Percentiles rank a stretch among this genome's conserved stretches.
phyloP scores from a whole-genome alignment of 2,888 invertebrate species.

The Pterostichus niger region DNA sequence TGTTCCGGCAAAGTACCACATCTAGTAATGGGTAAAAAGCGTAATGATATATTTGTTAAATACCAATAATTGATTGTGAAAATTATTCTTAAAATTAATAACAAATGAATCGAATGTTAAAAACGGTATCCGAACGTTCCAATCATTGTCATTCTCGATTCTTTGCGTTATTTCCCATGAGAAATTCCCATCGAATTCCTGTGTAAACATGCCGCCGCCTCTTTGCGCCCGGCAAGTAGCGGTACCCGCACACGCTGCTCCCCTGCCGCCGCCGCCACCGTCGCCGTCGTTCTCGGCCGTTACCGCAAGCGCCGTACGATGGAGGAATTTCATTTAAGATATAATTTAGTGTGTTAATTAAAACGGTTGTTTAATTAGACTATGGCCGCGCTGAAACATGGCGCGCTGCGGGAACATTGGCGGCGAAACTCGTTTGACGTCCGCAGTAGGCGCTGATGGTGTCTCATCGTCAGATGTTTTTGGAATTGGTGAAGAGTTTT shows the following conservation, averaged over 20 bases:
- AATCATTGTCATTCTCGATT: background rate
- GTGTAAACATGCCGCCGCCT: background rate
- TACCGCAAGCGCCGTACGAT: conserved; percentile 71
- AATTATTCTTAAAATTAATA: too few species aligned
- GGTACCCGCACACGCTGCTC: background rate
- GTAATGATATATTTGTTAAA: too few species aligned
- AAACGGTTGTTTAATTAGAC: conserved; percentile 79
- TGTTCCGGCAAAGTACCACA: too few species aligned
- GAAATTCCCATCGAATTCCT: background rate
- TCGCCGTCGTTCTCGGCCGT: conserved; percentile 2
- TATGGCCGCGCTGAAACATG: conserved; percentile 75
- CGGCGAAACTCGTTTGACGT: conserved; percentile 16
- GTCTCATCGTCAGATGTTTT: background rate
- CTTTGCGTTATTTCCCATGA: background rate
- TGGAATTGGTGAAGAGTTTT: background rate
- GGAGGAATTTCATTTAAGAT: conserved; percentile 77
- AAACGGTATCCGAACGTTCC: too few species aligned
- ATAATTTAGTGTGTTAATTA: conserved; percentile 79
- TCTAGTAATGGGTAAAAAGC: too few species aligned
- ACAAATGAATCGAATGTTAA: too few species aligned
- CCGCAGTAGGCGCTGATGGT: background rate
- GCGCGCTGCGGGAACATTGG: conserved; percentile 68
- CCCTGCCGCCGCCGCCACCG: background rate
- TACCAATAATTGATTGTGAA: too few species aligned
- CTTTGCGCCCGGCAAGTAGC: background rate